Evolutionary conservation across 2,888 invertebrate species (phyloP).

Genomic region (Mayetiola destructor): DNA sequence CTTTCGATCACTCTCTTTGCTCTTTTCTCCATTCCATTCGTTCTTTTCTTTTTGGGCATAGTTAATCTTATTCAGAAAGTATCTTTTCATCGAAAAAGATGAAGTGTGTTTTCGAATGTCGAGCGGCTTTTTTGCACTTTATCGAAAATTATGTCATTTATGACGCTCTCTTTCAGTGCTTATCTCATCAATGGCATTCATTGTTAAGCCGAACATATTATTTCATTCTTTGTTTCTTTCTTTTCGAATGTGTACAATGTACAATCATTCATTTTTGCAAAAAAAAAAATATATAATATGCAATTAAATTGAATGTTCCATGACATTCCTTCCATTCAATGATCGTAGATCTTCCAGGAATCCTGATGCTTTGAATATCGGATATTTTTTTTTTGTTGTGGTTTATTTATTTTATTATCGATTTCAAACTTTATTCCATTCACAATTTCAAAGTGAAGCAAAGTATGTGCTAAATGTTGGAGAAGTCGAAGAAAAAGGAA

Average conservation of each 20-base stretch:
- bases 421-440: neutral
- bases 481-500: neutral
- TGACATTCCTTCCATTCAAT: neutral
- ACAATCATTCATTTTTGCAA: constrained; percentile 5
- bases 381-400: constrained; percentile 9
- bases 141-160: constrained; percentile 11
- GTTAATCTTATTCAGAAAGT: too few relatives aligned
- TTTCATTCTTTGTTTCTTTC: too few relatives aligned
- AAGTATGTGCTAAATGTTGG: neutral
- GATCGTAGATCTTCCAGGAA: neutral
- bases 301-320: constrained; percentile 4
- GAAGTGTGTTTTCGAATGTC: too few relatives aligned
- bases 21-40: too few relatives aligned
- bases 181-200: too few relatives aligned
- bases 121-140: neutral
- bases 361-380: neutral
- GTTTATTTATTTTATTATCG: constrained; percentile 10
- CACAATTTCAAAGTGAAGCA: neutral
- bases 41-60: too few relatives aligned
- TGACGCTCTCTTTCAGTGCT: neutral
- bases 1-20: too few relatives aligned
- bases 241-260: too few relatives aligned
- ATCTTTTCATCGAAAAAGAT: too few relatives aligned
- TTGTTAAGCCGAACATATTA: too few relatives aligned
- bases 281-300: too few relatives aligned